These are phyloP conservation scores for Lonchura striata DNA, from an alignment of 2,113 vertebrate species.

Conservation along the genomic window DNA sequence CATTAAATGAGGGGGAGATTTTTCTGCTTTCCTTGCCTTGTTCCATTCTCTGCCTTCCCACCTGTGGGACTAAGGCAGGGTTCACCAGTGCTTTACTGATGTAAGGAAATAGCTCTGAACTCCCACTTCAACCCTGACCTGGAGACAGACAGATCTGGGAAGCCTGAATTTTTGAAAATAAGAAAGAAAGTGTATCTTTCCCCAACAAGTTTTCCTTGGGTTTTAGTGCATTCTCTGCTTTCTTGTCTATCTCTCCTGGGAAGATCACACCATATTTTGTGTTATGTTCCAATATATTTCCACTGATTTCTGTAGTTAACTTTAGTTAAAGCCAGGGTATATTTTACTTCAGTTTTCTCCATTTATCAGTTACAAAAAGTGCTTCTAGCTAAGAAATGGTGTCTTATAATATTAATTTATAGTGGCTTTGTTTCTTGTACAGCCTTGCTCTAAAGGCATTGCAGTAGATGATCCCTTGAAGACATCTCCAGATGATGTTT, in stretches of 20 bases:
- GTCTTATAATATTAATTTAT: neutral
- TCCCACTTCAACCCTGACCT: neutral
- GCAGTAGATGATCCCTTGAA: conserved; percentile 60
- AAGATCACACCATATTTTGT: neutral
- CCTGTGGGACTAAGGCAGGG: neutral
- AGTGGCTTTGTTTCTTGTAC: neutral
- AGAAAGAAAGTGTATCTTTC: neutral
- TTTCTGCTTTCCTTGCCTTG: neutral
- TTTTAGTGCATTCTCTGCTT: neutral
- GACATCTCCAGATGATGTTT: conserved; percentile 69
- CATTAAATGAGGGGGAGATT: neutral
- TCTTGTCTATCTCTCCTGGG: neutral
- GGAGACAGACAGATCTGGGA: neutral
- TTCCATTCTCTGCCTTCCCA: neutral
- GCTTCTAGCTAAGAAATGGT: neutral
- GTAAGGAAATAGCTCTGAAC: neutral
- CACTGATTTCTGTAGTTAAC: neutral
- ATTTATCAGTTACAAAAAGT: neutral
- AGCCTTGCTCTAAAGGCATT: conserved; percentile 74
- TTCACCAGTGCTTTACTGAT: neutral
- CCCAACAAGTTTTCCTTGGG: neutral
- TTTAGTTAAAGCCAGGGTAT: neutral
- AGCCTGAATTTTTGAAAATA: neutral
- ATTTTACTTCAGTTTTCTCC: neutral
- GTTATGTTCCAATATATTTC: neutral